These are phyloP conservation scores for Andricus grossulariae DNA, from an alignment of 1,140 invertebrate species.

Conservation along the genomic window DNA sequence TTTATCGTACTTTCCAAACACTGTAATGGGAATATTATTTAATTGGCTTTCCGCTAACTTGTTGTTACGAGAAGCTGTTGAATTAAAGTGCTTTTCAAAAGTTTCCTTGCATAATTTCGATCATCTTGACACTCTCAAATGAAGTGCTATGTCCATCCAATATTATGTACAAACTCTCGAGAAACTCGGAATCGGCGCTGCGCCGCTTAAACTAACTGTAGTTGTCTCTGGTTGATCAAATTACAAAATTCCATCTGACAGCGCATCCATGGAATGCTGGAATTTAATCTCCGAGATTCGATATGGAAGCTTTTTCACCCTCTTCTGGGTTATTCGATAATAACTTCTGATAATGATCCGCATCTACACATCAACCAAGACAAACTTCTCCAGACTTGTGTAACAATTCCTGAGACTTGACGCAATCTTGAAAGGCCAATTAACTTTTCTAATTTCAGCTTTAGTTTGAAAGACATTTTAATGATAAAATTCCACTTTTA, in stretches of 20 bases:
- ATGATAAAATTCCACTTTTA: background rate
- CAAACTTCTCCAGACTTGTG: slow-evolving; percentile 9
- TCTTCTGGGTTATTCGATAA: slow-evolving; percentile 14
- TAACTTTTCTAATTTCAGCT: slow-evolving; percentile 20
- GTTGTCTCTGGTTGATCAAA: slow-evolving; percentile 43
- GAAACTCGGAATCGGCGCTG: background rate
- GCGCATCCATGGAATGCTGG: slow-evolving; percentile 37
- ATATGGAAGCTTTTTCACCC: slow-evolving; percentile 4
- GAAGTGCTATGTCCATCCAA: background rate
- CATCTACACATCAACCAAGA: background rate
- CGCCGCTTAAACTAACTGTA: background rate
- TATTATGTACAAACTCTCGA: slow-evolving; percentile 8
- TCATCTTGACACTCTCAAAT: too few relatives aligned
- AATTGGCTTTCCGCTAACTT: too few relatives aligned
- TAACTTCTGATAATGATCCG: slow-evolving; percentile 18
- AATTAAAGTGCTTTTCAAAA: too few relatives aligned
- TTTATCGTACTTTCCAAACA: too few relatives aligned
- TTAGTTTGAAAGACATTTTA: background rate
- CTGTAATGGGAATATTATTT: too few relatives aligned
- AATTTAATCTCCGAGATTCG: slow-evolving; percentile 51
- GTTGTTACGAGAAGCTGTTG: too few relatives aligned
- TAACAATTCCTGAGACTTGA: slow-evolving; percentile 5
- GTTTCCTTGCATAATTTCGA: too few relatives aligned
- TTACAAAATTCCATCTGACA: slow-evolving; percentile 49
- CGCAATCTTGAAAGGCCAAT: slow-evolving; percentile 19